Evolutionary conservation across 2,888 invertebrate species (phyloP).

Genomic region (Thysanoteuthis rhombus): DNA sequence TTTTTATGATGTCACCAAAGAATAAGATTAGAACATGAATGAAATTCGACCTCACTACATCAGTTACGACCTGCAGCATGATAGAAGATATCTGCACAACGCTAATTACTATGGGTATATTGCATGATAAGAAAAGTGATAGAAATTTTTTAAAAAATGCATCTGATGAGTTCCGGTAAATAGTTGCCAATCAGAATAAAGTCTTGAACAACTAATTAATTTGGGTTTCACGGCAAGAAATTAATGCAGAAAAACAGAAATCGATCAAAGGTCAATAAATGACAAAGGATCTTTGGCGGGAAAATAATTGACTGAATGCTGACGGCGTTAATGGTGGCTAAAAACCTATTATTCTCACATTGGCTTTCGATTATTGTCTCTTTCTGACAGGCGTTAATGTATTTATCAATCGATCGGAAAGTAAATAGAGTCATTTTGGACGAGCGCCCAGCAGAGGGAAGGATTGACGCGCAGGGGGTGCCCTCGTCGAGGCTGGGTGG

Average conservation of each 20-base stretch:
- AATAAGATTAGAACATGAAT: too few species aligned
- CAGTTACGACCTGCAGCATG: too few species aligned
- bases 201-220: not conserved
- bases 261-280: not conserved
- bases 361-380: not conserved
- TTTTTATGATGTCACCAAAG: too few species aligned
- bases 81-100: too few species aligned
- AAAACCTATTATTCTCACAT: not conserved
- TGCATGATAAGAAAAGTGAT: too few species aligned
- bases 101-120: too few species aligned
- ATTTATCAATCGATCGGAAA: not conserved
- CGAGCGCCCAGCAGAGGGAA: not conserved
- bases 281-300: not conserved
- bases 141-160: too few species aligned
- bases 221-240: not conserved
- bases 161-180: not conserved
- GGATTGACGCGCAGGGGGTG: not conserved
- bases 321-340: not conserved
- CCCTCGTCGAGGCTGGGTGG: not conserved
- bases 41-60: too few species aligned
- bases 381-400: constrained; percentile 12
- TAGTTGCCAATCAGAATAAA: not conserved
- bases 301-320: not conserved
- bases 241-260: not conserved
- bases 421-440: not conserved